A percentile compares a stretch with the other conserved stretches of the same genome.
Conservation (phyloP, 2,797 vertebrate genomes). For the Pogoniulus pusillus region DNA sequence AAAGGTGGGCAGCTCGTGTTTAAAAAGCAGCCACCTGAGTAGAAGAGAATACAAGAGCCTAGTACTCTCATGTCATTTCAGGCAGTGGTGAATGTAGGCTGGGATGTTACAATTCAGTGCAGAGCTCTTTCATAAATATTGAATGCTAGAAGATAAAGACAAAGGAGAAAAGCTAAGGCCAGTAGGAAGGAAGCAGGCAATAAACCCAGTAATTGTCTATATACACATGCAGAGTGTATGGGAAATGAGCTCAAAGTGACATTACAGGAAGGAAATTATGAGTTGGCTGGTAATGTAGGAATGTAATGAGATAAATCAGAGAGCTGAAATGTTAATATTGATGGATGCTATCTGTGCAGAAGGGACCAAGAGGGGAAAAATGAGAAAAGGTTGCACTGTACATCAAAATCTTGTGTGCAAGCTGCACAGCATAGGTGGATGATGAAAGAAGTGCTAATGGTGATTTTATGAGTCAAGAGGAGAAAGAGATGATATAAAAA, state of each 20-base stretch:
- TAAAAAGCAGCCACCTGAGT: not conserved
- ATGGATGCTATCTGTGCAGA: slow-evolving; percentile 30
- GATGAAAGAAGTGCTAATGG: slow-evolving; percentile 15
- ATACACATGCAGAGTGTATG: slow-evolving; percentile 14
- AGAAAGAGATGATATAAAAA: slow-evolving; percentile 14
- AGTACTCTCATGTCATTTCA: not conserved
- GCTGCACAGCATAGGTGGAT: not conserved
- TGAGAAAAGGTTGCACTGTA: not conserved
- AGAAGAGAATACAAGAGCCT: not conserved
- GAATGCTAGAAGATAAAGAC: slow-evolving; percentile 27
- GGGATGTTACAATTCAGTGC: not conserved
- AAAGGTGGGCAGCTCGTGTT: not conserved
- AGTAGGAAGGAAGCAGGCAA: slow-evolving; percentile 55
- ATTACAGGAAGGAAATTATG: slow-evolving; percentile 60
- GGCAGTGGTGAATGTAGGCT: not conserved
- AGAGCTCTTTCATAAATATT: slow-evolving; percentile 22
- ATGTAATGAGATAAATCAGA: slow-evolving; percentile 59
- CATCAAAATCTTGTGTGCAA: slow-evolving; percentile 3
- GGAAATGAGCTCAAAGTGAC: slow-evolving; percentile 59
- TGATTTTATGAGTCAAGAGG: not conserved
- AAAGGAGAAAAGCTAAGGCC: slow-evolving; percentile 20
- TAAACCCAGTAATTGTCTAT: slow-evolving; percentile 47
- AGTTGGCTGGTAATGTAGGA: slow-evolving; percentile 44
- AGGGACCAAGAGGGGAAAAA: slow-evolving; percentile 32
- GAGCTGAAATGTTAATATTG: slow-evolving; percentile 56